Evolutionary conservation across 2,888 invertebrate genomes (phyloP).

Genomic region (Apodemia hepburni): DNA sequence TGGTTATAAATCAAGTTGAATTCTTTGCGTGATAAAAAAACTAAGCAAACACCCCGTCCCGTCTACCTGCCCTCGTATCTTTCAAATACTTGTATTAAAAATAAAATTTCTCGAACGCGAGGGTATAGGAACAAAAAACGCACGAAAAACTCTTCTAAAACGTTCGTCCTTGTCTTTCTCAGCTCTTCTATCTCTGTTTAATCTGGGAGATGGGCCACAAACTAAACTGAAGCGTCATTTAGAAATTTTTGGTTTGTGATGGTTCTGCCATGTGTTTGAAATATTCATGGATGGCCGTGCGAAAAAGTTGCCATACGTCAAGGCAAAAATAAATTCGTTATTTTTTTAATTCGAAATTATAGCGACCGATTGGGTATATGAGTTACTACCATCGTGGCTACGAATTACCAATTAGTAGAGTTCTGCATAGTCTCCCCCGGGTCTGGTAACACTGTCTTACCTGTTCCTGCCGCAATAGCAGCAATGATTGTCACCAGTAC

Average conservation of each 20-base stretch:
- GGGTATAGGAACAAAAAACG: conserved; percentile 73
- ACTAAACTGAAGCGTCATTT: conserved; percentile 50
- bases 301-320: conserved; percentile 22
- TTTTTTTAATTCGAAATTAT: not conserved
- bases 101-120: conserved; percentile 70
- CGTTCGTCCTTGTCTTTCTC: conserved; percentile 42
- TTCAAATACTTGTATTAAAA: conserved; percentile 78
- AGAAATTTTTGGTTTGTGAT: conserved; percentile 46
- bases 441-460: too few relatives aligned
- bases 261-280: conserved; percentile 32
- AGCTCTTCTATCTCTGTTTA: conserved; percentile 44
- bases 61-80: conserved; percentile 76
- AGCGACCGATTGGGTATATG: too few relatives aligned
- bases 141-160: conserved; percentile 66
- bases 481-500: too few relatives aligned
- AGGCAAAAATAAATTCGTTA: conserved; percentile 6
- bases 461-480: too few relatives aligned
- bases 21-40: conserved; percentile 65
- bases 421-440: too few relatives aligned
- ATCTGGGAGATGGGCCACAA: conserved; percentile 50
- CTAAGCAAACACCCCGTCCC: conserved; percentile 72
- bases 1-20: conserved; percentile 71
- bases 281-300: conserved; percentile 26
- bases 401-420: too few relatives aligned
- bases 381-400: too few relatives aligned